A percentile compares a stretch with the other conserved stretches of the same genome.
phyloP scores from a whole-genome alignment of 2,113 vertebrate genomes.

The Neolamprologus toae region DNA sequence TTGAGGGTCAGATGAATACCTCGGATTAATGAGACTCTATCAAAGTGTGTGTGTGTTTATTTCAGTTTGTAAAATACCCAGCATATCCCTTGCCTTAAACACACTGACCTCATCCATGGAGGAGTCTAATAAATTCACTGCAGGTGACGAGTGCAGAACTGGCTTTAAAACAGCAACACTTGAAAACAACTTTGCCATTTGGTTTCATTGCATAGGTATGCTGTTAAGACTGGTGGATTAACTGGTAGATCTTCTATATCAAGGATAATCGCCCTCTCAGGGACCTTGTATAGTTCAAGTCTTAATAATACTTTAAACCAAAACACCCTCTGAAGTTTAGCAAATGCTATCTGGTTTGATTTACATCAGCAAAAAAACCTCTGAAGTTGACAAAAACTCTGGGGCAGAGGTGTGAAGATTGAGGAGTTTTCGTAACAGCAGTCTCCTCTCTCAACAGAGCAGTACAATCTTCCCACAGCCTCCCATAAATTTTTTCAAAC shows the following conservation, averaged over 20 bases:
- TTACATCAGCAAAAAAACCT: neutral
- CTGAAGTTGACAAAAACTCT: neutral
- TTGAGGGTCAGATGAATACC: neutral
- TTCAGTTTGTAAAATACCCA: conserved; percentile 28
- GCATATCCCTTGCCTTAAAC: conserved; percentile 25
- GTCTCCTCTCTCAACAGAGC: neutral
- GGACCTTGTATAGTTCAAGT: neutral
- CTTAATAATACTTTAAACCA: neutral
- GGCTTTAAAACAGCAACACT: conserved; percentile 31
- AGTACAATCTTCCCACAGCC: conserved; percentile 17
- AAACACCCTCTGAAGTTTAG: neutral
- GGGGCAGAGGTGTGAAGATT: neutral
- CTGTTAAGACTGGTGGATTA: conserved; percentile 9
- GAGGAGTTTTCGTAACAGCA: conserved; percentile 17
- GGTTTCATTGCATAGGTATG: conserved; percentile 21
- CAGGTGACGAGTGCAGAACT: conserved; percentile 50
- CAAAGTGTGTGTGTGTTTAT: neutral
- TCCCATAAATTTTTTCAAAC: neutral
- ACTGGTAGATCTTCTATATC: neutral
- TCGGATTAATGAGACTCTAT: neutral
- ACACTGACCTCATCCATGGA: conserved; percentile 48
- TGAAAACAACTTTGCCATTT: conserved; percentile 42
- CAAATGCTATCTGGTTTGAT: neutral
- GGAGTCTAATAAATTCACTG: conserved; percentile 47
- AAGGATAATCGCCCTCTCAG: neutral